Evolutionary conservation across 2,113 vertebrate species (phyloP).

Genomic region (Coracopsis vasa): DNA sequence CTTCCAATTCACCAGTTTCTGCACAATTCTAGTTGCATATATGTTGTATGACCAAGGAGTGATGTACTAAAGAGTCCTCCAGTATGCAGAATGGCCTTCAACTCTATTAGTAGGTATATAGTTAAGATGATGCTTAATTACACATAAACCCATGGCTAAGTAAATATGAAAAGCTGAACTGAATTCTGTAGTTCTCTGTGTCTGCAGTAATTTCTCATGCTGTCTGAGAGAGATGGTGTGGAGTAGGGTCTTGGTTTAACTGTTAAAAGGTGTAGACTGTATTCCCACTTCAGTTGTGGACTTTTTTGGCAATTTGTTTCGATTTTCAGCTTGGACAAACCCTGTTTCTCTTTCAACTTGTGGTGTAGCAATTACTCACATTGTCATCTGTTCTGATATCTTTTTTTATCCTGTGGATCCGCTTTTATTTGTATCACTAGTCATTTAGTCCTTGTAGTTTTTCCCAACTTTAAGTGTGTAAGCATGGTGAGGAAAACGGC

Average conservation of each 20-base stretch:
- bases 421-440: not conserved
- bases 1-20: not conserved
- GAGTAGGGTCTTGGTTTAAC: not conserved
- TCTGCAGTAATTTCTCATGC: not conserved
- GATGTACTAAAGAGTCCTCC: not conserved
- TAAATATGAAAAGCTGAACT: not conserved
- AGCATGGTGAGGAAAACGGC: not conserved
- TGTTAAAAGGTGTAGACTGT: not conserved
- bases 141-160: not conserved
- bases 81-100: not conserved
- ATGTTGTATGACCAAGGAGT: not conserved
- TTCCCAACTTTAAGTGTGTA: not conserved
- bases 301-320: not conserved
- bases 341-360: not conserved
- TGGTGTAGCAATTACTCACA: not conserved
- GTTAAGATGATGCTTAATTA: not conserved
- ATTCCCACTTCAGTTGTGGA: not conserved
- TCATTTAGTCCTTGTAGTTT: not conserved
- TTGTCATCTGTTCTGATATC: not conserved
- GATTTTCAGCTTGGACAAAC: not conserved
- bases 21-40: not conserved
- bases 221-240: not conserved
- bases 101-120: not conserved
- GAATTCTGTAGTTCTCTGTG: not conserved
- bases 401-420: not conserved